These are phyloP conservation scores for Andricus quercusramuli DNA, from an alignment of 2,888 invertebrate species.

Conservation along the genomic window DNA sequence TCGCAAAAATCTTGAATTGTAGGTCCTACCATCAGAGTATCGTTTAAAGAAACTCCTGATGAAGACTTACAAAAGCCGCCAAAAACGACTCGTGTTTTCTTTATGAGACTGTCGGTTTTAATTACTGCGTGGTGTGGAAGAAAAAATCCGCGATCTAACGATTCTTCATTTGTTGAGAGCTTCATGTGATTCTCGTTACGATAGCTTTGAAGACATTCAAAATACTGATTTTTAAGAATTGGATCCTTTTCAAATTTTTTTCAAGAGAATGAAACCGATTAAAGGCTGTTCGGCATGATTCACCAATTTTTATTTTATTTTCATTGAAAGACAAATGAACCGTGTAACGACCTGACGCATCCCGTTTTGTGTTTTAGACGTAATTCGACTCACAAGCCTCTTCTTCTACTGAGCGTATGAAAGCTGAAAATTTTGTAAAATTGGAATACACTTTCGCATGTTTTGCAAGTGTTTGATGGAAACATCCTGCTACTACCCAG, in stretches of 20 bases:
- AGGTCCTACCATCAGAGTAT: too few relatives aligned
- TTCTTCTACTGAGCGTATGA: too few relatives aligned
- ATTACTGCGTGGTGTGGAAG: constrained; percentile 3
- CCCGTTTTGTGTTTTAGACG: too few relatives aligned
- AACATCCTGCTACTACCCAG: too few relatives aligned
- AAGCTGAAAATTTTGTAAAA: too few relatives aligned
- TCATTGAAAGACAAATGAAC: background rate
- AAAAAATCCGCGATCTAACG: background rate
- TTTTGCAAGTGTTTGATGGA: too few relatives aligned
- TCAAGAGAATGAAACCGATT: background rate
- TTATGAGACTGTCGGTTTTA: background rate
- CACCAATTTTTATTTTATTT: background rate
- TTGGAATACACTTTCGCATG: too few relatives aligned
- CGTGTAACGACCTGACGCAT: background rate
- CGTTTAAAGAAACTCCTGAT: too few relatives aligned
- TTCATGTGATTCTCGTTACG: background rate
- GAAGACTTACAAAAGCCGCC: too few relatives aligned
- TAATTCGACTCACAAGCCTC: too few relatives aligned
- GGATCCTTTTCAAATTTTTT: background rate
- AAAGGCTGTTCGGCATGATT: background rate
- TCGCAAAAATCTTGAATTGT: too few relatives aligned
- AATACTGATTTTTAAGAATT: background rate
- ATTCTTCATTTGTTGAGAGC: background rate
- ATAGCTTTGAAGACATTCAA: background rate
- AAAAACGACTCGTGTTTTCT: too few relatives aligned